Evolutionary conservation across 2,888 invertebrate genomes (phyloP).

Genomic region (Mythimna impura): DNA sequence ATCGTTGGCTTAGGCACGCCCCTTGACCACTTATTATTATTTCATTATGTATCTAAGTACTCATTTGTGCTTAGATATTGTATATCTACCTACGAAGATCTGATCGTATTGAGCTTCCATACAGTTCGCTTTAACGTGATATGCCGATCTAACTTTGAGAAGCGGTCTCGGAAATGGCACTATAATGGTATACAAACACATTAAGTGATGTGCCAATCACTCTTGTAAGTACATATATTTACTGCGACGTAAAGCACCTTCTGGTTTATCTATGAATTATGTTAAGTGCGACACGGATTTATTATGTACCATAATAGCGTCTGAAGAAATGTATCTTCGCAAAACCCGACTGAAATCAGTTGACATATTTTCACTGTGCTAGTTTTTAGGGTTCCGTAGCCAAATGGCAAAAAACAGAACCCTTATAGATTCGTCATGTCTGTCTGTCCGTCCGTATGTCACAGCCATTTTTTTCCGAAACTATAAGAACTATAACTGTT

Average conservation of each 20-base stretch:
- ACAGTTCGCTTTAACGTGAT: not conserved
- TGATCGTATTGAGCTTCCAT: not conserved
- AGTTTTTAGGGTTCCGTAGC: no score
- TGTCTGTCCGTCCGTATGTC: no score
- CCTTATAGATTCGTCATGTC: no score
- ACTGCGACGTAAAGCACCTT: not conserved
- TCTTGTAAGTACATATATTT: constrained; percentile 3
- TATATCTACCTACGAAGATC: not conserved
- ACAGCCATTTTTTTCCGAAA: no score
- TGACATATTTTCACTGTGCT: constrained; percentile 17
- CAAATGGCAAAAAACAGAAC: no score
- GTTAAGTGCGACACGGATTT: constrained; percentile 6
- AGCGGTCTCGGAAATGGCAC: not conserved
- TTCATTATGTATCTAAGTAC: not conserved
- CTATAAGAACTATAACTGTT: no score
- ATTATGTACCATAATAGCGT: constrained; percentile 3
- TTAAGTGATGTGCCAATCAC: constrained; percentile 5
- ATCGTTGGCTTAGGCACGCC: no score
- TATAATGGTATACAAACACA: constrained; percentile 16
- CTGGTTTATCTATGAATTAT: not conserved
- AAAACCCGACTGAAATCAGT: constrained; percentile 19
- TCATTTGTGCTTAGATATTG: not conserved
- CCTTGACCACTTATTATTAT: not conserved
- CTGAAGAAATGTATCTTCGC: constrained; percentile 15
- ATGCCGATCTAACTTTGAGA: not conserved